A percentile compares a stretch with the other conserved stretches of the same genome.
Evolutionary conservation across 2,888 invertebrate genomes (phyloP).

Genomic region (Lepas anatifera): DNA sequence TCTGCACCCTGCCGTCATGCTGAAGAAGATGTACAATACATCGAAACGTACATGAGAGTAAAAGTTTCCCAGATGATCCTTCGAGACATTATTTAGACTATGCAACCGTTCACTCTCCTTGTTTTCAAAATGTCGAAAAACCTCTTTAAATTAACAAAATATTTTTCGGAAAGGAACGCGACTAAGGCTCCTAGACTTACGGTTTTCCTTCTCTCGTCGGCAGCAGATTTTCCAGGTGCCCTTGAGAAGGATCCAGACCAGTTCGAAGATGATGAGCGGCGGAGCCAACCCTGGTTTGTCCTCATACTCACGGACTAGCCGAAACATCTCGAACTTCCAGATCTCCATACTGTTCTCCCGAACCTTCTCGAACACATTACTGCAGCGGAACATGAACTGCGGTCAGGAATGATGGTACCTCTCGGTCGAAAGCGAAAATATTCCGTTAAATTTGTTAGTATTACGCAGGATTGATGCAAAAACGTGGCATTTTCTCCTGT

Average conservation of each 20-base stretch:
- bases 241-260: slow-evolving; percentile 20
- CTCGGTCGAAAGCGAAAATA: no score
- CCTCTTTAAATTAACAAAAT: neutral
- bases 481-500: no score
- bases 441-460: no score
- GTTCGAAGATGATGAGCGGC: slow-evolving; percentile 33
- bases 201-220: slow-evolving; percentile 21
- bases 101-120: neutral
- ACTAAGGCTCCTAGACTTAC: slow-evolving; percentile 14
- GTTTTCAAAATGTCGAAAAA: neutral
- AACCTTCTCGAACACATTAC: slow-evolving; percentile 36
- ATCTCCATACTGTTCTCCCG: slow-evolving; percentile 35
- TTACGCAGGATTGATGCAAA: no score
- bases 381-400: slow-evolving; percentile 23
- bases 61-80: neutral
- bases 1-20: neutral
- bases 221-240: slow-evolving; percentile 22
- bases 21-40: neutral
- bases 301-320: slow-evolving; percentile 34
- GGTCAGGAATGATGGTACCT: neutral
- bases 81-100: neutral
- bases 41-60: neutral
- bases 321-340: slow-evolving; percentile 37
- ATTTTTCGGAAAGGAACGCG: neutral
- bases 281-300: slow-evolving; percentile 33